Evolutionary conservation across 2,888 invertebrate genomes (phyloP), one percentile per base, ranked within the genome.

Genomic region (Ornithoptera alexandrae): DNA sequence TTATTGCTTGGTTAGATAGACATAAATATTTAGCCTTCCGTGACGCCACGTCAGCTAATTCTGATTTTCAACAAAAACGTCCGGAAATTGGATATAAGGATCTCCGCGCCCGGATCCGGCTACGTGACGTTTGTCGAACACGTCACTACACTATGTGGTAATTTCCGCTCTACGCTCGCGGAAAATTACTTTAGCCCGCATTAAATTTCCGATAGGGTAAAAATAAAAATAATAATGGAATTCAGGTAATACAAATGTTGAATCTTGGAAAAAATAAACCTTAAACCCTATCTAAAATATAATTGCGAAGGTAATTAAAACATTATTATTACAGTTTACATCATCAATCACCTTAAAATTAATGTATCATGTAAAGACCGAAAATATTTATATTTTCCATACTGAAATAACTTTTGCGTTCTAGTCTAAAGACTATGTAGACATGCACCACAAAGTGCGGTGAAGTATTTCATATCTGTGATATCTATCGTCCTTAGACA

Each of bases 41-140:
- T 85, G 87, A 86, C 86, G 86, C 85, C 88, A 89, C 85, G 88
- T 88, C 90, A 87, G 88, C 90, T 92, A 92, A 92, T 92, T 91
- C 91, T 85, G 86, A 87, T 89, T 89, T 87, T 86, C 89, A 89
- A 91, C 92, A 92, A 92, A 91, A 92, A 90, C 90, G 85, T 71
- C 89, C 88, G 92, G 92, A 92, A 92, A 92, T 92, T 92, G 90
- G 91, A 92, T 91, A 90, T 91, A 91, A 91, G 92, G 90, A 92
- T 92, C 92, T 92, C 87, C 87, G 87, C 86, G 87, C 85, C 80
- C 81, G 86, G 87, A 86, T 89, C 89, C 91, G 90, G 88, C 87
- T 90, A 91, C 92, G 92, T 91, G 92, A 91, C 92, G 91, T 90
- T 90, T 92, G 91, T 90, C 90, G 89, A 91, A 92, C 90, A 91